Evolutionary conservation across 2,888 invertebrate genomes (phyloP).

Genomic region (Alsophila aescularia): DNA sequence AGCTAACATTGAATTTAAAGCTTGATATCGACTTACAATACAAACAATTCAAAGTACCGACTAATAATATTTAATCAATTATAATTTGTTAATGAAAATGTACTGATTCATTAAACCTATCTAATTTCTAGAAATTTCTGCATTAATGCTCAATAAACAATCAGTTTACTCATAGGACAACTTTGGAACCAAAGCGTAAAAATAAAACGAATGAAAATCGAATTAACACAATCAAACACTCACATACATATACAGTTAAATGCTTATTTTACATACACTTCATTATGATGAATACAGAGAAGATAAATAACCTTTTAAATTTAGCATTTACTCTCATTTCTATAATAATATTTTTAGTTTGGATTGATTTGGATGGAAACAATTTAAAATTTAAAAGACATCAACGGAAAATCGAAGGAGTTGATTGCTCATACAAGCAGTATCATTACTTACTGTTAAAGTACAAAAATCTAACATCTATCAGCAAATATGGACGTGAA

Average conservation of each 20-base stretch:
- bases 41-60: constrained; percentile 33
- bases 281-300: no score
- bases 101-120: constrained; percentile 31
- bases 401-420: background rate
- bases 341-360: no score
- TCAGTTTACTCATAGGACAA: no score
- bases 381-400: background rate
- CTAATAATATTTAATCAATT: constrained; percentile 5
- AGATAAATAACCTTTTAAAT: no score
- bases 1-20: constrained; percentile 84
- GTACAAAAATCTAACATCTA: constrained; percentile 72
- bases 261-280: no score
- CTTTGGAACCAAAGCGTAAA: no score
- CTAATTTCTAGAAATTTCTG: constrained; percentile 3
- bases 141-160: constrained; percentile 1
- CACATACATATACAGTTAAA: no score
- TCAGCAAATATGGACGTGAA: constrained; percentile 71
- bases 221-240: no score
- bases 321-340: no score
- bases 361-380: no score
- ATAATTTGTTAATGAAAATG: constrained; percentile 16
- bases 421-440: constrained; percentile 62
- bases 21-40: constrained; percentile 75
- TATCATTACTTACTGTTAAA: constrained; percentile 51
- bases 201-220: no score